Evolutionary conservation across 2,888 invertebrate genomes (phyloP).

Genomic region (Margaritifera margaritifera): DNA sequence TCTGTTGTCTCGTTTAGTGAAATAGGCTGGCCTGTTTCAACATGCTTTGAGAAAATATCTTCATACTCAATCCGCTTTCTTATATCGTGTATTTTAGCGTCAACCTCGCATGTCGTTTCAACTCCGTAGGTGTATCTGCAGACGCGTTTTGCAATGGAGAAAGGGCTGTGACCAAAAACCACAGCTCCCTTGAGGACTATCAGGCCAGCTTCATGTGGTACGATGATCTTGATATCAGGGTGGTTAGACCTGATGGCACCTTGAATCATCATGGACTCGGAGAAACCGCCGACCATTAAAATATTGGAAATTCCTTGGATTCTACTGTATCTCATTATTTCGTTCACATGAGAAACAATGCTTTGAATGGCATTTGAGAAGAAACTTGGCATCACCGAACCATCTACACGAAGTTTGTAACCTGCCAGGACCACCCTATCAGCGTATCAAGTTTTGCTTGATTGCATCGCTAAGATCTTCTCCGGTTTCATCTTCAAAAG

Average conservation of each 20-base stretch:
- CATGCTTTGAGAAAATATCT: constrained; percentile 19
- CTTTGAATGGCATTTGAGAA: constrained; percentile 11
- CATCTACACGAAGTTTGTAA: constrained; percentile 19
- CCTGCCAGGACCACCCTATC: constrained; percentile 11
- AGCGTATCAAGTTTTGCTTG: constrained; percentile 5
- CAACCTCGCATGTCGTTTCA: constrained; percentile 11
- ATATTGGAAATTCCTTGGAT: constrained; percentile 12
- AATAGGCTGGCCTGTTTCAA: constrained; percentile 11
- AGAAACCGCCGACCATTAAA: constrained; percentile 32
- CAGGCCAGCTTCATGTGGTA: constrained; percentile 22
- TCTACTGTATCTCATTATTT: constrained; percentile 3
- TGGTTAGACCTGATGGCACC: constrained; percentile 9
- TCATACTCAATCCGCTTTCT: constrained; percentile 15
- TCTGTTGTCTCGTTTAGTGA: constrained; percentile 8
- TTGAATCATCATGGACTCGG: constrained; percentile 24
- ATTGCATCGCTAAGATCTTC: constrained; percentile 20
- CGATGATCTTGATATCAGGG: too few species aligned
- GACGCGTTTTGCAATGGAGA: constrained; percentile 13
- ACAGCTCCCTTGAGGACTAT: constrained; percentile 27
- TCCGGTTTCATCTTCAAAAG: constrained; percentile 14
- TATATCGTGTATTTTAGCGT: constrained; percentile 9
- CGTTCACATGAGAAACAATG: constrained; percentile 6
- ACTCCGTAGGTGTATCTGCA: constrained; percentile 23
- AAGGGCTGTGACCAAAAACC: constrained; percentile 21
- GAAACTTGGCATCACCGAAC: constrained; percentile 6